A percentile compares a stretch with the other conserved stretches of the same genome.
Conservation (phyloP, 2,113 vertebrate genomes). For the Psilopogon haemacephalus region DNA sequence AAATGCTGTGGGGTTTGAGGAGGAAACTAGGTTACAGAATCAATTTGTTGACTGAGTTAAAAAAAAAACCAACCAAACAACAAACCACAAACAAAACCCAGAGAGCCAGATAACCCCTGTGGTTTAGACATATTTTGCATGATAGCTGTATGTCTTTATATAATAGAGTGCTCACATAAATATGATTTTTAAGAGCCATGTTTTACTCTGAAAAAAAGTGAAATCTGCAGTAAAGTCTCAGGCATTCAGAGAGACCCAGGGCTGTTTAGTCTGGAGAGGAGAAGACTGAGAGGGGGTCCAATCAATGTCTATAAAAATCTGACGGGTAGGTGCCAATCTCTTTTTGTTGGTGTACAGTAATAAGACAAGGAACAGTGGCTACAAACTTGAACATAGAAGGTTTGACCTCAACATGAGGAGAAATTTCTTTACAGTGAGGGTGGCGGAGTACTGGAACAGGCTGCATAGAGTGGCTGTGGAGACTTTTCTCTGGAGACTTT, state of each 20-base stretch:
- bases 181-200: background rate
- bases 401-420: too few relatives aligned
- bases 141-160: background rate
- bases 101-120: background rate
- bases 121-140: background rate
- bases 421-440: too few relatives aligned
- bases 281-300: too few relatives aligned
- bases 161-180: background rate
- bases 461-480: too few relatives aligned
- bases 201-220: background rate
- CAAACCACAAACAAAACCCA: background rate
- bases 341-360: too few relatives aligned
- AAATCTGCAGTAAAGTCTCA: background rate
- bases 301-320: too few relatives aligned
- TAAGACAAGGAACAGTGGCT: too few relatives aligned
- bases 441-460: too few relatives aligned
- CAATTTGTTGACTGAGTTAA: conserved; percentile 48
- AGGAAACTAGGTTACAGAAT: conserved; percentile 65
- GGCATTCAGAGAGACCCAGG: background rate
- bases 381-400: too few relatives aligned
- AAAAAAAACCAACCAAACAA: background rate
- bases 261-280: too few relatives aligned
- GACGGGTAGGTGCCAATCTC: too few relatives aligned
- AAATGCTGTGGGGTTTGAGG: conserved; percentile 48
- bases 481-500: too few relatives aligned